Evolutionary conservation across 2,888 invertebrate genomes (phyloP).

Genomic region (Andrena praecox): DNA sequence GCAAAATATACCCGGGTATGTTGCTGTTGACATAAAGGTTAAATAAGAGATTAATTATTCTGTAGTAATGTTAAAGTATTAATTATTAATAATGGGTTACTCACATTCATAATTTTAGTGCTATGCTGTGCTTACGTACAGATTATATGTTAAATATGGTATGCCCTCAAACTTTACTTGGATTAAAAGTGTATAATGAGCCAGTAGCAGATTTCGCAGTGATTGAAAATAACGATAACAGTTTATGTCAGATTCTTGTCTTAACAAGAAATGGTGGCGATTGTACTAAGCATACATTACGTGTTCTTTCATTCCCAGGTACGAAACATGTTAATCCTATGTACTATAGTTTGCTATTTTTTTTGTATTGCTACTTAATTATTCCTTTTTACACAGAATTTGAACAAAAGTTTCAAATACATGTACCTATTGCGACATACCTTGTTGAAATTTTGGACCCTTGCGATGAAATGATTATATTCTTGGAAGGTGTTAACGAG

Average conservation of each 20-base stretch:
- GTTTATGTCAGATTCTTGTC: slow-evolving; percentile 73
- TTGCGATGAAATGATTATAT: slow-evolving; percentile 78
- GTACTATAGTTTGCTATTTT: neutral
- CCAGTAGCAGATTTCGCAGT: slow-evolving; percentile 76
- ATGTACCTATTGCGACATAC: slow-evolving; percentile 75
- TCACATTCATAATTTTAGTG: slow-evolving; percentile 61
- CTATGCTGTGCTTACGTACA: slow-evolving; percentile 75
- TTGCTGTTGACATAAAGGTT: too few relatives aligned
- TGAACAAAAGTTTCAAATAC: slow-evolving; percentile 77
- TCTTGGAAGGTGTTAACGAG: slow-evolving; percentile 78
- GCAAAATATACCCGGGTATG: too few relatives aligned
- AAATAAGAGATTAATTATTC: slow-evolving; percentile 12
- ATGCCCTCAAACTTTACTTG: slow-evolving; percentile 76
- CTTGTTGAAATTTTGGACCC: slow-evolving; percentile 76
- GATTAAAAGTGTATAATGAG: slow-evolving; percentile 69
- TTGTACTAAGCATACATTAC: slow-evolving; percentile 56
- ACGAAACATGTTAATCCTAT: slow-evolving; percentile 34
- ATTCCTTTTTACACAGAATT: slow-evolving; percentile 71
- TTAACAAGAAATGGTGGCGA: slow-evolving; percentile 60
- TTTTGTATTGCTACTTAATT: slow-evolving; percentile 32
- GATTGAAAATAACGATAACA: slow-evolving; percentile 70
- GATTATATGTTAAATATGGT: slow-evolving; percentile 74
- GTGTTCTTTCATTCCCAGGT: slow-evolving; percentile 79
- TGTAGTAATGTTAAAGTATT: neutral
- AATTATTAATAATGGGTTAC: neutral